Percentiles rank a stretch among this genome's conserved stretches.
Conservation (phyloP, 1,140 invertebrate species). For the Drosophila parabipectinata region DNA sequence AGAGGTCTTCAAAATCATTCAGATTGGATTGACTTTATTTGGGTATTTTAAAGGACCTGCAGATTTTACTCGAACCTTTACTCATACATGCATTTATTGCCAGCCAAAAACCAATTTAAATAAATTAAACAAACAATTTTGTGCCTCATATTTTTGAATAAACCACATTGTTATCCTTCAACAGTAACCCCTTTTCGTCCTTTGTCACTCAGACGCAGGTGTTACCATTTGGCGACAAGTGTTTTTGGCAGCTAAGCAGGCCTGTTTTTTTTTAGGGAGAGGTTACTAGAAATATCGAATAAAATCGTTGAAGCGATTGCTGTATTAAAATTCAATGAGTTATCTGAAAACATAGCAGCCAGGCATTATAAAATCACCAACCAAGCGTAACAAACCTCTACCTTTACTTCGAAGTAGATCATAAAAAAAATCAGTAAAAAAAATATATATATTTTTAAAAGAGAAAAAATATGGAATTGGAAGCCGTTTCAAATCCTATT, state of each 20-base stretch:
- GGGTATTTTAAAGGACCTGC: no score
- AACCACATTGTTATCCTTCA: neutral
- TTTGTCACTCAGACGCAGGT: neutral
- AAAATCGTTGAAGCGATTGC: neutral
- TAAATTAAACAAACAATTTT: slow-evolving; percentile 1
- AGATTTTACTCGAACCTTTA: no score
- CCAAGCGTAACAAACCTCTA: neutral
- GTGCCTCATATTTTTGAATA: neutral
- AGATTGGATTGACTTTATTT: slow-evolving; percentile 1
- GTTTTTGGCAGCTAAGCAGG: slow-evolving; percentile 20
- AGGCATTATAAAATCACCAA: neutral
- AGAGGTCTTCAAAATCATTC: slow-evolving; percentile 38
- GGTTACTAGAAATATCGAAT: neutral
- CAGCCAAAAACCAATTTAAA: neutral
- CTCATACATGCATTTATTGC: no score
- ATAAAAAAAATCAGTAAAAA: neutral
- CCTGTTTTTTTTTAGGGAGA: no score
- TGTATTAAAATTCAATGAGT: no score
- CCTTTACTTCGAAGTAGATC: neutral
- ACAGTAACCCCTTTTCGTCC: neutral
- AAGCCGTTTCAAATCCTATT: no score
- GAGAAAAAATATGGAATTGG: no score
- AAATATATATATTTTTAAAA: neutral
- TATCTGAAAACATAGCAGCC: neutral
- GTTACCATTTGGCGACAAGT: slow-evolving; percentile 39